These are phyloP conservation scores for Allolobophora icterica DNA, from an alignment of 2,888 invertebrate species.

Conservation along the genomic window DNA sequence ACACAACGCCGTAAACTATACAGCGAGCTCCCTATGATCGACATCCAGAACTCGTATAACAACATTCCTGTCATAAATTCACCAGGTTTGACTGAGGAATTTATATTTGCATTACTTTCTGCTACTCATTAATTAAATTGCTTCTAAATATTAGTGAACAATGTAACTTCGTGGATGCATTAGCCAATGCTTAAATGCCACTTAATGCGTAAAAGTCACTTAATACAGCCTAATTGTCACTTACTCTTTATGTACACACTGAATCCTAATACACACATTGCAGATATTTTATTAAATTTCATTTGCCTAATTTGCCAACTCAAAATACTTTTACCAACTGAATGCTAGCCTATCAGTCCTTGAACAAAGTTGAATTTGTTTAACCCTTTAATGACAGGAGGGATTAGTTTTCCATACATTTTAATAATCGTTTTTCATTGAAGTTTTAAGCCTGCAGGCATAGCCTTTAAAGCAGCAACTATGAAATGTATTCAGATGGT, in stretches of 20 bases:
- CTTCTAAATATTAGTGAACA: background rate
- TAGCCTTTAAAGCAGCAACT: background rate
- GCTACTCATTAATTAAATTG: background rate
- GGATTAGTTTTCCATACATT: too few relatives aligned
- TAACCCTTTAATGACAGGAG: too few relatives aligned
- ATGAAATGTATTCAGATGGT: background rate
- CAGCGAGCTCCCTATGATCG: background rate
- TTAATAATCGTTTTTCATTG: too few relatives aligned
- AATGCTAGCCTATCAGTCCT: background rate
- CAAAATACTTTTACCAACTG: too few relatives aligned
- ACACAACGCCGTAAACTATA: background rate
- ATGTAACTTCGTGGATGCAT: too few relatives aligned
- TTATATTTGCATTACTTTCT: background rate
- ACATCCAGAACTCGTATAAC: background rate
- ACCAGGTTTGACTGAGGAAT: background rate
- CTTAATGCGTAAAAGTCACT: too few relatives aligned
- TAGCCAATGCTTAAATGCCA: too few relatives aligned
- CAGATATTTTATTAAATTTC: too few relatives aligned
- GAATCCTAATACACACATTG: too few relatives aligned
- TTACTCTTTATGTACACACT: too few relatives aligned
- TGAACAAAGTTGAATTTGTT: background rate
- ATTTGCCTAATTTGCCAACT: too few relatives aligned
- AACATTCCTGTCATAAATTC: background rate
- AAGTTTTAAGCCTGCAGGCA: background rate
- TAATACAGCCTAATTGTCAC: too few relatives aligned